Percentiles rank a stretch among this genome's conserved stretches.
phyloP scores from a whole-genome alignment of 1,140 invertebrate genomes.

The Condylostylus longicornis region DNA sequence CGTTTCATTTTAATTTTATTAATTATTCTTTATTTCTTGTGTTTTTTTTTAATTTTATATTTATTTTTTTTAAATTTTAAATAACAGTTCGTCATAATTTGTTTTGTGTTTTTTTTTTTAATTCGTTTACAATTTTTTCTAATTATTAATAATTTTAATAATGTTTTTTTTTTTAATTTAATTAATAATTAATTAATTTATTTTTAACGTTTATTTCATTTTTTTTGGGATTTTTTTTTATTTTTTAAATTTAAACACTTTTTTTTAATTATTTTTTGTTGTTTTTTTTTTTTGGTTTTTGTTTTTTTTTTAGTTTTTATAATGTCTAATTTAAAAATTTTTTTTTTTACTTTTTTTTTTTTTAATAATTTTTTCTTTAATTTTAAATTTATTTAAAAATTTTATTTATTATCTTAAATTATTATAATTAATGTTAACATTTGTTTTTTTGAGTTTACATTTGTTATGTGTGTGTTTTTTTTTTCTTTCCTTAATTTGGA shows the following conservation, averaged over 20 bases:
- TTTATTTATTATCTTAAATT: slow-evolving; percentile 1
- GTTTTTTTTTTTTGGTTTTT: background rate
- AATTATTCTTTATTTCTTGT: too few species aligned
- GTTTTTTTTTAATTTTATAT: too few species aligned
- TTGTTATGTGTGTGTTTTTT: too few species aligned
- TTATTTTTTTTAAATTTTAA: too few species aligned
- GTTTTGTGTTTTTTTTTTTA: too few species aligned
- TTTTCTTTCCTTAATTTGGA: background rate
- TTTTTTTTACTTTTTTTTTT: background rate
- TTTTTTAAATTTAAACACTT: background rate
- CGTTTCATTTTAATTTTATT: too few species aligned
- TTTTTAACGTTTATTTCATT: background rate
- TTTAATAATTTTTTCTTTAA: background rate
- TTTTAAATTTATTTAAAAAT: slow-evolving; percentile 1
- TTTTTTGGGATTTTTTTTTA: background rate
- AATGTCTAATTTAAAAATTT: background rate
- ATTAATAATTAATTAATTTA: background rate
- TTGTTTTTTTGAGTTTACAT: too few species aligned
- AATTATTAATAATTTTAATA: background rate
- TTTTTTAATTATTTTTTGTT: background rate
- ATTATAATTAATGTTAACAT: slow-evolving; percentile 1
- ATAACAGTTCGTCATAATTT: too few species aligned
- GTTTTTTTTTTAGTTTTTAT: background rate
- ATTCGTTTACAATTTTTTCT: too few species aligned
- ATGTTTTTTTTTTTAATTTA: background rate